Evolutionary conservation across 2,113 vertebrate species (phyloP), one percentile per base, ranked within the genome.

Genomic region (Neolamprologus falcicula): DNA sequence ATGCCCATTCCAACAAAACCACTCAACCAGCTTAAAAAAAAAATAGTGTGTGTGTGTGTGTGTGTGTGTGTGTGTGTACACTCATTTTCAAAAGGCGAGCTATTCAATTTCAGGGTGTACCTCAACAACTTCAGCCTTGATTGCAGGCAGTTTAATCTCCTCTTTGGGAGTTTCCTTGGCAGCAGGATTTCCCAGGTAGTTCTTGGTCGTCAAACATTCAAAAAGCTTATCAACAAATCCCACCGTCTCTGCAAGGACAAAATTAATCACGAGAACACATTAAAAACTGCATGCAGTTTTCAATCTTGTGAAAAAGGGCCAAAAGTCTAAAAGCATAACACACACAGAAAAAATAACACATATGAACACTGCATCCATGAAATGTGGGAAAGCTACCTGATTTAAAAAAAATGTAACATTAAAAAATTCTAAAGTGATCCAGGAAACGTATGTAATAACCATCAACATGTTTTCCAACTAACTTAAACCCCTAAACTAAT

Each of bases 221-320:
- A 99, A 99, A 55, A 99, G 98, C 96, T 99, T 99, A 96, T 99
- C 98, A 82, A 99, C 98, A 97, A 99, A 99, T 83, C 97, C 98
- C 81, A 97, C 97, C 35, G 99, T 99, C 96, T 99, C 99, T 99
- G 96, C 82, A 88, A 92, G 83, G 79, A 92, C 83, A 89, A 54
- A 91, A 73, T 6, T 3, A 71, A 53, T 21, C 3, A 13, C 7
- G 37, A 71, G 4, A 82, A 61, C 7, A 6, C 6, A 47, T 78
- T 7, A 3, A 14, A 55, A 52, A 50, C 10, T 52, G 73, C 16
- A 50, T 13, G 45, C 16, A 50, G 4, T n/a, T 76, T 59, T 50
- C 3, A 24, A 0, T 52, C 50, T 66, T 53, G 31, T 52, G 35
- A 19, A 82, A 21, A 82, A 21, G 42, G 16, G 42, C 71, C 71